Percentiles rank a stretch among this genome's conserved stretches.
Evolutionary conservation across 2,113 vertebrate species (phyloP).

Genomic region (Dascyllus trimaculatus): DNA sequence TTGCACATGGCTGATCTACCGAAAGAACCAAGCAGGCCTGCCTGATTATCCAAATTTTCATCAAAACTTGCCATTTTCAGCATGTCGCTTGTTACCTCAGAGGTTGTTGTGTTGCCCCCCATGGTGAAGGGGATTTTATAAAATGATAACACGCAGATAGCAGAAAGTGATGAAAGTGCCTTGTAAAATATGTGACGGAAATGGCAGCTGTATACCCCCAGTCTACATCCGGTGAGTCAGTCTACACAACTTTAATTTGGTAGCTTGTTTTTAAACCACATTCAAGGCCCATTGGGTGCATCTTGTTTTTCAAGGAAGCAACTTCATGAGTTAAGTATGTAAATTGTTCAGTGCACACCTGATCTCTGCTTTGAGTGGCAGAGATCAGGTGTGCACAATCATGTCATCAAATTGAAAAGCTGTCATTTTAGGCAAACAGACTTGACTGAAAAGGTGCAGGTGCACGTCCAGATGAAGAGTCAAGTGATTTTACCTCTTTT

Average conservation of each 20-base stretch:
- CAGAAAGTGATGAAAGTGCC: no score
- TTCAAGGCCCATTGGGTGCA: constrained; percentile 36
- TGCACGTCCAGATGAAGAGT: constrained; percentile 63
- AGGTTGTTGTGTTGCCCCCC: no score
- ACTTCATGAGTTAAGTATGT: constrained; percentile 63
- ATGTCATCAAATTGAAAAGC: constrained; percentile 76
- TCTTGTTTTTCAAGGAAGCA: constrained; percentile 52
- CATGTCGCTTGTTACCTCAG: no score
- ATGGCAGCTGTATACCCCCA: no score
- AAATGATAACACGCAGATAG: no score
- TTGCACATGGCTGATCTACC: no score
- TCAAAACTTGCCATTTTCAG: no score
- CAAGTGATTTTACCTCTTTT: constrained; percentile 51
- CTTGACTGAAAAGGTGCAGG: constrained; percentile 72
- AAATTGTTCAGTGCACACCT: constrained; percentile 69
- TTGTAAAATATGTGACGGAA: no score
- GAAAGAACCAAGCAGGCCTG: no score
- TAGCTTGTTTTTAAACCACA: background rate
- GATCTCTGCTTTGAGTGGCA: constrained; percentile 68
- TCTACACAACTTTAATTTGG: background rate
- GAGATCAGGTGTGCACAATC: constrained; percentile 77
- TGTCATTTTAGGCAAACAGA: constrained; percentile 73
- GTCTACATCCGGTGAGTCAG: no score
- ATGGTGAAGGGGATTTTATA: no score
- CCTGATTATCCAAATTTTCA: no score